Base-by-base conservation (phyloP, 1,140 invertebrate genomes). In the Lordiphosa stackelbergi region DNA sequence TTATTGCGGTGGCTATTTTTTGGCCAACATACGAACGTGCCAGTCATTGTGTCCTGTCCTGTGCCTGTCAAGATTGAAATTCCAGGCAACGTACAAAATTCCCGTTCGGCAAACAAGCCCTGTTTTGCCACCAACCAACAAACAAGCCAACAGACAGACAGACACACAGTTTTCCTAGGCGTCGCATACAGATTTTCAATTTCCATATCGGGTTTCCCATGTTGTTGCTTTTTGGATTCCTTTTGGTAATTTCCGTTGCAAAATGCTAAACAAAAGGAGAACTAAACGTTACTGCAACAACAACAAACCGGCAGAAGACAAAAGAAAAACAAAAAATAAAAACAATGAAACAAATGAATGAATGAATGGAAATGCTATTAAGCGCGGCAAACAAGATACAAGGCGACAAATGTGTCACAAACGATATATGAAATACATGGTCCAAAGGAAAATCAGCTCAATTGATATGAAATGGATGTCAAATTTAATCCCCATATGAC, bases 171-270 rank as follows among this genome's bases (percentile, higher is more conserved):
- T 37, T 9, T n/a, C 13, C 11, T 36, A 35, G 47, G 47, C 47
- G 57, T 52, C 60, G 62, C 56, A 73, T 68, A 56, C 53, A 69
- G 60, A 66, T 79, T 70, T 77, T 70, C 54, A 74, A 74, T 81
- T 81, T 71, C 41, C 70, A 81, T 74, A 74, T 73, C 58, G 56
- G 61, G 60, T 62, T 40, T 49, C 60, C 45, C n/a, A n/a, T 24
- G 24, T 52, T 40, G 12, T 46, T 45, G 47, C 60, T 37, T 58
- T 65, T 68, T 36, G n/a, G 34, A 49, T 55, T 60, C 56, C 53
- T 61, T 61, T 57, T 49, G 56, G 66, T 43, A 72, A 75, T 83
- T 79, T 79, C 77, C 77, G 66, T 53, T 52, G 62, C 48, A 71
- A 74, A 51, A 55, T 58, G 46, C 41, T 11, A 35, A 45, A 73